Conservation (phyloP, 2,888 invertebrate species). For the Apamea monoglypha region DNA sequence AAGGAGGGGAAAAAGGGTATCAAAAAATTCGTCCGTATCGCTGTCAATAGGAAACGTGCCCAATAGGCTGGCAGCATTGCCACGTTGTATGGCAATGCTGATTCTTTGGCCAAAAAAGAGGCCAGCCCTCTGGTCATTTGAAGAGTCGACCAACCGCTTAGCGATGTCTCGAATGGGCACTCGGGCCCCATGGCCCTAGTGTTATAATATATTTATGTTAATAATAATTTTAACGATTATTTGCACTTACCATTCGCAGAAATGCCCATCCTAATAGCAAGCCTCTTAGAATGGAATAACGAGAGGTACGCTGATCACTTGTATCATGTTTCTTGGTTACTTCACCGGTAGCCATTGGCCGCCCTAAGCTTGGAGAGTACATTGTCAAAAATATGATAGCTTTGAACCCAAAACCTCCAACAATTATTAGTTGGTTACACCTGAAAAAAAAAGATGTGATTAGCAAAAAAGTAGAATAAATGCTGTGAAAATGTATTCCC, state of each 20-base stretch:
- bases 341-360: background rate
- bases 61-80: too few species aligned
- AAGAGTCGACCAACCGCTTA: too few species aligned
- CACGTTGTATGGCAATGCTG: too few species aligned
- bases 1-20: too few species aligned
- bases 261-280: conserved; percentile 12
- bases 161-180: too few species aligned
- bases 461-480: background rate
- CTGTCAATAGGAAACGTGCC: too few species aligned
- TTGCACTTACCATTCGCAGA: conserved; percentile 29
- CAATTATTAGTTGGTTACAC: background rate
- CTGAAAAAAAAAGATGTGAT: background rate
- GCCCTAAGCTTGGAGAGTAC: conserved; percentile 19
- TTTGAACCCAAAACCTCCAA: background rate
- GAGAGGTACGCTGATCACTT: background rate
- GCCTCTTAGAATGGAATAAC: background rate
- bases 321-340: background rate
- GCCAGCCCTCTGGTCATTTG: too few species aligned
- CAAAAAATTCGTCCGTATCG: too few species aligned
- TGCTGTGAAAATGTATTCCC: background rate
- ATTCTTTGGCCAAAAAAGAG: too few species aligned
- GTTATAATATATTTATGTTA: too few species aligned
- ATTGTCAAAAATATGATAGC: background rate
- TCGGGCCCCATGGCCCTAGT: too few species aligned
- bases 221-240: background rate